A percentile compares a stretch with the other conserved stretches of the same genome.
These are phyloP conservation scores for Pluvianellus socialis DNA, from an alignment of 2,113 vertebrate species.

Conservation along the genomic window DNA sequence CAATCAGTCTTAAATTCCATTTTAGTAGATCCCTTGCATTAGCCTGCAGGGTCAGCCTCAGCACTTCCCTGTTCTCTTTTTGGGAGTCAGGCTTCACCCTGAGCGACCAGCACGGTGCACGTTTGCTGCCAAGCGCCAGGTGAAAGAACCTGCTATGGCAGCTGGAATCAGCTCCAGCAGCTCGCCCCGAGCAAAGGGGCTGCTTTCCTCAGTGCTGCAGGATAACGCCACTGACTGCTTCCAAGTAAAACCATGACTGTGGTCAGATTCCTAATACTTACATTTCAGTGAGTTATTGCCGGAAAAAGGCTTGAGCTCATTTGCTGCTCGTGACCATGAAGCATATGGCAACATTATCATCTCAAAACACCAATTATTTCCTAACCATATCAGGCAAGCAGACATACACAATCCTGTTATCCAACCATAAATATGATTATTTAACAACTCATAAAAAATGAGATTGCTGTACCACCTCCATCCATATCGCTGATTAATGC, in stretches of 20 bases:
- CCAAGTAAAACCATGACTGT: background rate
- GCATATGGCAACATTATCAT: background rate
- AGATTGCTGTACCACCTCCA: background rate
- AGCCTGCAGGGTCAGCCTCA: background rate
- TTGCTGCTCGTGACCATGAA: background rate
- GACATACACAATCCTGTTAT: background rate
- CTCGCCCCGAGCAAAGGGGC: background rate
- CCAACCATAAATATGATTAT: background rate
- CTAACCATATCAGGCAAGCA: background rate
- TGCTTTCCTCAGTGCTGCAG: background rate
- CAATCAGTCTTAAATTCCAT: background rate
- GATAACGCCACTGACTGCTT: background rate
- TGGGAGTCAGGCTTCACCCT: background rate
- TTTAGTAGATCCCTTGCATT: background rate
- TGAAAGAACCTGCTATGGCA: rapidly evolving
- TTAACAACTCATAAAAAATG: background rate
- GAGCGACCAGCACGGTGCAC: rapidly evolving
- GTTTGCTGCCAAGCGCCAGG: background rate
- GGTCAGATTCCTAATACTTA: background rate
- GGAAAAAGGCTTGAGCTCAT: background rate
- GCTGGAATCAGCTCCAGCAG: background rate
- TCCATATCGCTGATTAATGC: background rate
- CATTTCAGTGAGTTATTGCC: background rate
- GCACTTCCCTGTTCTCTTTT: background rate
- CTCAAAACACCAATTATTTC: background rate